Base-by-base conservation (phyloP, 2,113 vertebrate species). In the Indicator maculatus region DNA sequence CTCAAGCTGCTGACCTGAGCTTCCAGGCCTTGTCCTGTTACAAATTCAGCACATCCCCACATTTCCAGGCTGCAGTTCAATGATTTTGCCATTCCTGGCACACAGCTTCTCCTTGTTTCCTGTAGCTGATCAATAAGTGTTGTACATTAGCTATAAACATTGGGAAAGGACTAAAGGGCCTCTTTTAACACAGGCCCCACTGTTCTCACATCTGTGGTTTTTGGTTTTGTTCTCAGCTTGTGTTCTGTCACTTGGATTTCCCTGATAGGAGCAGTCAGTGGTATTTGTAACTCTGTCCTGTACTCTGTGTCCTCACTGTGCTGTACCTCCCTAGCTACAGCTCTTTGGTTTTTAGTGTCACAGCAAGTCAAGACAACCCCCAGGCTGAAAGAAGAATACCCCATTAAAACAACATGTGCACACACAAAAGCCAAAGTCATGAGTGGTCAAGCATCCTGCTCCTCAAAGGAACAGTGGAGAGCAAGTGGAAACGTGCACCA, bases 251-350 rank as follows among this genome's bases (percentile, higher is more conserved):
- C 52, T 65, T 78, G 27, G 23, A 36, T 75, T 77, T 87, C 78
- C 83, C 63, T 86, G 76, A 84, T 50, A 61, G 83, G 73, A 66
- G n/a, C 53, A 50, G 47, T 7, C 10, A 4, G 27, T 58, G 82
- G 55, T 73, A 73, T 86, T 90, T 94, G 93, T 84, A 83, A 90
- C 87, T 33, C n/a, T 75, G 47, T 26, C 76, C 83, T n/a, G 16
- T 23, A 70, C 47, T 94, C 76, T 17, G 18, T 69, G 63, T 78
- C 76, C 47, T 2, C 15, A 41, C 61, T 27, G 31, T 24, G 70
- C 26, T 17, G 0, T 14, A 76, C n/a, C 58, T 94, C 73, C 80
- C 61, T 69, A 86, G 69, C 39, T 82, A 45, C 70, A 61, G 70
- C 76, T 61, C 76, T 69, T 41, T 78, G 61, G 11, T 93, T 93